phyloP scores from a whole-genome alignment of 2,888 invertebrate species.

The Dendrolimus houi region DNA sequence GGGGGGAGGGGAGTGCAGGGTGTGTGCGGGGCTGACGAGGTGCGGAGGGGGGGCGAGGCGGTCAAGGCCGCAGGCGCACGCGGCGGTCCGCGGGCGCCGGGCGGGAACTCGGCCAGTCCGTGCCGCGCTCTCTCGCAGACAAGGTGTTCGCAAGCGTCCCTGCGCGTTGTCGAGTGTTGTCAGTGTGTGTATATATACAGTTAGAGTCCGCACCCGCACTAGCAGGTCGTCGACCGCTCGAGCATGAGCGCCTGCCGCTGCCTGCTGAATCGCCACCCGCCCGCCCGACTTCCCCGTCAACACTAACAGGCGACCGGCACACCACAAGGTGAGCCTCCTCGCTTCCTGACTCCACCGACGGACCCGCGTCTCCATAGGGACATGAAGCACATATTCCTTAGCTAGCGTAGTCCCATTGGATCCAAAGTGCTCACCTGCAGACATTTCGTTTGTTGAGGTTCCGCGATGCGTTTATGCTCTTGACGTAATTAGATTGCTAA shows the following conservation, averaged over 20 bases:
- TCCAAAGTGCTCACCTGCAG: too few species aligned
- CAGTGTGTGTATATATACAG: conserved; percentile 40
- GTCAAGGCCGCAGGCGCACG: conserved; percentile 59
- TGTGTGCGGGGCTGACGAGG: conserved; percentile 5
- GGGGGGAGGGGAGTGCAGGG: conserved; percentile 9
- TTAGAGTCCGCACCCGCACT: conserved; percentile 29
- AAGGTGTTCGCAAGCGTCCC: conserved; percentile 17
- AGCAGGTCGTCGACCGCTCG: conserved; percentile 63
- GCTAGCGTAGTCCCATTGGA: too few species aligned
- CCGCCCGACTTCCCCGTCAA: conserved; percentile 27
- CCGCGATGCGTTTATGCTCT: neutral
- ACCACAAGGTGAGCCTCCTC: conserved; percentile 41
- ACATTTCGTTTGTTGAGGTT: too few species aligned
- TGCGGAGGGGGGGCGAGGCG: conserved; percentile 26
- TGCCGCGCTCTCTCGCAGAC: conserved; percentile 15
- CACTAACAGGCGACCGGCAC: conserved; percentile 21
- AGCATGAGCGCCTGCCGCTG: conserved; percentile 48
- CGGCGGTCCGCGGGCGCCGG: conserved; percentile 24
- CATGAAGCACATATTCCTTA: neutral
- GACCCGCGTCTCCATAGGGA: neutral
- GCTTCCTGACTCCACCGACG: conserved; percentile 6
- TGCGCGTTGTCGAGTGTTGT: conserved; percentile 12
- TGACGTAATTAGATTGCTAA: neutral
- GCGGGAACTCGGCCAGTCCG: conserved; percentile 13
- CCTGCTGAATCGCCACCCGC: conserved; percentile 10